Conservation (phyloP, 2,888 invertebrate genomes). For the Volucella bombylans region DNA sequence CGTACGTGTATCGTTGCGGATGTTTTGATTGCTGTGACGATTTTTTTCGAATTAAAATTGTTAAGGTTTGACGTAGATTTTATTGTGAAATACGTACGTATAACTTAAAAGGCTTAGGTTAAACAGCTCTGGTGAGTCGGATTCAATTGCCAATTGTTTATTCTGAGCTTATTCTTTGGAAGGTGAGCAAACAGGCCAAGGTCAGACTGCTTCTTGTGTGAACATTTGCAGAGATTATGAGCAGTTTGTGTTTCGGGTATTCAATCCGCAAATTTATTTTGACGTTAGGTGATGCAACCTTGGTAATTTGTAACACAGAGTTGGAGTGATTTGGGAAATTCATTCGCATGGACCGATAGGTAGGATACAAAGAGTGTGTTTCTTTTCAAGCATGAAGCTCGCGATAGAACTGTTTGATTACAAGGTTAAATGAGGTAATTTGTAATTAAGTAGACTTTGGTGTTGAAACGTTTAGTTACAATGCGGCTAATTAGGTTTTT, state of each 20-base stretch:
- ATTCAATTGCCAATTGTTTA: conserved; percentile 5
- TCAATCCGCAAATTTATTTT: conserved; percentile 1
- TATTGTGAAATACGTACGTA: background rate
- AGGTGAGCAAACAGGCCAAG: conserved; percentile 37
- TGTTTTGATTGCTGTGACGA: background rate
- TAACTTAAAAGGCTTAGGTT: background rate
- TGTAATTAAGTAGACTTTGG: too few species aligned
- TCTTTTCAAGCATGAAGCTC: background rate
- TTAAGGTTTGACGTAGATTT: background rate
- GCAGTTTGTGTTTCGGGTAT: background rate
- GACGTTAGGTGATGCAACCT: conserved; percentile 6
- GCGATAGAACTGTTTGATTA: background rate
- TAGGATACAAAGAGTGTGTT: background rate
- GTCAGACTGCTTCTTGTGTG: background rate
- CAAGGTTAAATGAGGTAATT: too few species aligned
- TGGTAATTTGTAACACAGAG: background rate
- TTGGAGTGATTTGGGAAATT: background rate
- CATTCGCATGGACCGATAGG: background rate
- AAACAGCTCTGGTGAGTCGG: too few species aligned
- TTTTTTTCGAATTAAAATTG: background rate
- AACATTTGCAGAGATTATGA: background rate
- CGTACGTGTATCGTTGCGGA: background rate
- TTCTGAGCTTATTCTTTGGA: background rate
- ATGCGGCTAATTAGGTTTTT: too few species aligned
- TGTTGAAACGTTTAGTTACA: too few species aligned